Evolutionary conservation across 2,888 invertebrate genomes (phyloP).

Genomic region (Orthosia gothica): DNA sequence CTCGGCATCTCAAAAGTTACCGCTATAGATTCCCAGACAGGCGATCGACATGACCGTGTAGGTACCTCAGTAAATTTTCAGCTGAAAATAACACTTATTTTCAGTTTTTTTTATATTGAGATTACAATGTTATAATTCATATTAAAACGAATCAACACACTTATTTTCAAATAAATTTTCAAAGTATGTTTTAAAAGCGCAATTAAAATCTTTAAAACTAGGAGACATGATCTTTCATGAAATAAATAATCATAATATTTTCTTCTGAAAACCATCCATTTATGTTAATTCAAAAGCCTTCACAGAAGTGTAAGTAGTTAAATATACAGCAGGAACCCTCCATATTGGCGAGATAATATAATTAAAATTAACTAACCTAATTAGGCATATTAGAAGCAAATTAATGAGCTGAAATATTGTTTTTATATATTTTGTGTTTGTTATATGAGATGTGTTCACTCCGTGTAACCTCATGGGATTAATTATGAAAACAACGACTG

Average conservation of each 20-base stretch:
- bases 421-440: slow-evolving; percentile 46
- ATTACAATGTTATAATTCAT: too few species aligned
- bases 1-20: not conserved
- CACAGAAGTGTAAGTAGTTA: slow-evolving; percentile 63
- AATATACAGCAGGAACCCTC: slow-evolving; percentile 66
- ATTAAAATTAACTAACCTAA: slow-evolving; percentile 75
- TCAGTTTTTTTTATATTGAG: too few species aligned
- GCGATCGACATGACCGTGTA: not conserved
- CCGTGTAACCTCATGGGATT: slow-evolving; percentile 30
- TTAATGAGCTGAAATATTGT: slow-evolving; percentile 62
- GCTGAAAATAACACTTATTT: not conserved
- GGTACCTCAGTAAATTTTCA: not conserved
- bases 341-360: slow-evolving; percentile 71
- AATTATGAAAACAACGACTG: slow-evolving; percentile 41
- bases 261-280: slow-evolving; percentile 38
- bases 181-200: not conserved
- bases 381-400: slow-evolving; percentile 66
- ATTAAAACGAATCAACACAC: not conserved
- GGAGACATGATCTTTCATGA: not conserved
- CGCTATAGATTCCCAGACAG: not conserved
- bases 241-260: slow-evolving; percentile 35
- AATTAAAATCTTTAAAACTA: not conserved
- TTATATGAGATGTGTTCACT: slow-evolving; percentile 33
- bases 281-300: slow-evolving; percentile 48
- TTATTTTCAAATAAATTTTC: not conserved